Base-by-base conservation (phyloP, 1,140 invertebrate genomes). In the Reticulitermes speratus region DNA sequence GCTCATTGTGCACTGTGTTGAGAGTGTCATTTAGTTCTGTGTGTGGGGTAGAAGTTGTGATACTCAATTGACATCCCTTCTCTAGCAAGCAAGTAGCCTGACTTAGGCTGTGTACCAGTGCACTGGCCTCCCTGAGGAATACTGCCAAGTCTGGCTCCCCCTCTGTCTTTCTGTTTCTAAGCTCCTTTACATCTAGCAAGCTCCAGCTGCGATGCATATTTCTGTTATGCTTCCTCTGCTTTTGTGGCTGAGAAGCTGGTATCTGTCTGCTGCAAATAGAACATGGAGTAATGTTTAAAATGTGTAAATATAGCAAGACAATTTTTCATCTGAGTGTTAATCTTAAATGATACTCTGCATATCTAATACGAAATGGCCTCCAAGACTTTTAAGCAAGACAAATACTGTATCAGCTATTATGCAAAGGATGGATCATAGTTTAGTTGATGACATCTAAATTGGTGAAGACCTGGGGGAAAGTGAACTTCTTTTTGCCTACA, bases 71-170 rank as follows among this genome's bases (percentile, higher is more conserved):
- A 25, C 65, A 25, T 75, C 65, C 65, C n/a, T 75, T 75, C 25
- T 75, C 65, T 30, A 75, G n/a, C 65, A 75, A 30, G 12, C 25
- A 6, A 8, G 65, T 75, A 12, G 65, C 65, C n/a, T 75, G 65
- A 30, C 65, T 75, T 8, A 75, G n/a, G 65, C n/a, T 75, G 2
- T 75, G 25, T 25, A 75, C 65, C 14, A 75, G 14, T n/a, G 65
- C 65, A 75, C 65, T 75, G n/a, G 65, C 65, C n/a, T 75, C 65
- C 8, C 65, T 75, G 65, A 75, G 65, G n/a, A 75, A 75, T 75
- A 25, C 65, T 75, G 65, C 25, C 16, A 75, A 30, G 65, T 75
- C 25, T 16, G n/a, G 25, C 14, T 75, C 5, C 30, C 65, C 65
- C 65, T 75, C 65, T 30, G n/a, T 75, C 65, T 75, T 25, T 25